phyloP scores from a whole-genome alignment of 1,140 invertebrate genomes.

The Hycleus phaleratus region DNA sequence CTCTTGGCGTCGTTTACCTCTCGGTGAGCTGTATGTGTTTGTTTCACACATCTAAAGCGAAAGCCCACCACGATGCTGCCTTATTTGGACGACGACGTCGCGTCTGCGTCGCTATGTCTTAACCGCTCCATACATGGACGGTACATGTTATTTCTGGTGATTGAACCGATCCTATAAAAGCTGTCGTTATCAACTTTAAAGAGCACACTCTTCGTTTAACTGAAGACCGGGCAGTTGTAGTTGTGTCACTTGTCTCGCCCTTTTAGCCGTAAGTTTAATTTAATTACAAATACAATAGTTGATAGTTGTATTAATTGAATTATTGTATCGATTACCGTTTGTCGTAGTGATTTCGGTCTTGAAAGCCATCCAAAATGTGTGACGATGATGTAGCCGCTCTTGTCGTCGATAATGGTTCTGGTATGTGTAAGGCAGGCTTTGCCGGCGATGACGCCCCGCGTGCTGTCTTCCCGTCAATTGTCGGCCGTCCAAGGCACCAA shows the following conservation, averaged over 20 bases:
- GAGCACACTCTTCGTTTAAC: too few species aligned
- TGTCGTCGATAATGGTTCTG: constrained; percentile 81
- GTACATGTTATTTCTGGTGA: constrained; percentile 10
- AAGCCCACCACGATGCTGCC: constrained; percentile 17
- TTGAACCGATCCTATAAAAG: constrained; percentile 6
- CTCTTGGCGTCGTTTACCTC: background rate
- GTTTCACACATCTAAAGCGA: background rate
- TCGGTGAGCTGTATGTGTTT: constrained; percentile 1
- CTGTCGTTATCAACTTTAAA: background rate
- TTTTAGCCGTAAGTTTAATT: too few species aligned
- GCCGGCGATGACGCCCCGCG: constrained; percentile 83
- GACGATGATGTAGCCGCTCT: constrained; percentile 86
- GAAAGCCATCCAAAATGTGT: constrained; percentile 57
- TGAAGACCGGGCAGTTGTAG: too few species aligned
- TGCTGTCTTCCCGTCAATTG: constrained; percentile 84
- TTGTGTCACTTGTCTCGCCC: too few species aligned
- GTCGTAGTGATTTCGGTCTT: too few species aligned
- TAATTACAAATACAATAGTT: too few species aligned
- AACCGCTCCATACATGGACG: constrained; percentile 30
- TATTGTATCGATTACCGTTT: too few species aligned
- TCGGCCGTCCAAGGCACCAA: constrained; percentile 75
- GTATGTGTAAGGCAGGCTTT: constrained; percentile 91
- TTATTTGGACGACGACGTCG: constrained; percentile 31
- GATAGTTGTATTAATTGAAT: too few species aligned
- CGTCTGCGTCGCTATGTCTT: constrained; percentile 26